Conservation (phyloP, 2,888 invertebrate species). For the Caenorhabditis uteleia region DNA sequence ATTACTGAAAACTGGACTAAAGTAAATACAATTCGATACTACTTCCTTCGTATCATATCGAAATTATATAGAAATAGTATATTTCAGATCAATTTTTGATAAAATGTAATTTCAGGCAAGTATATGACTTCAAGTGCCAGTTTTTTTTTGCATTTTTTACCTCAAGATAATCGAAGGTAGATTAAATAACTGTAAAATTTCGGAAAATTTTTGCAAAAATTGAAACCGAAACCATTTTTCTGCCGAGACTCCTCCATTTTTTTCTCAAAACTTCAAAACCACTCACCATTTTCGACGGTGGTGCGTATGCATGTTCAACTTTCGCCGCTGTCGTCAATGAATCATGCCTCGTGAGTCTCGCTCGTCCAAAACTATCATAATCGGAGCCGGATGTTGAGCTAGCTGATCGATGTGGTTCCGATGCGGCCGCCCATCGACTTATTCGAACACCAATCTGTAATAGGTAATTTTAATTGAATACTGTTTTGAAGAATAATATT, state of each 20-base stretch:
- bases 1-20: too few relatives aligned
- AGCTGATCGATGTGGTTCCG: slow-evolving; percentile 53
- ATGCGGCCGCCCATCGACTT: slow-evolving; percentile 19
- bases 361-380: slow-evolving; percentile 53
- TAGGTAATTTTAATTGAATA: background rate
- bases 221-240: too few relatives aligned
- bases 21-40: too few relatives aligned
- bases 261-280: background rate
- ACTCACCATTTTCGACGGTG: slow-evolving; percentile 42
- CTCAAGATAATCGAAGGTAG: background rate
- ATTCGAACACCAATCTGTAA: slow-evolving; percentile 29
- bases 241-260: too few relatives aligned
- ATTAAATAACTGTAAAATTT: background rate
- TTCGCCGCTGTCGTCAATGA: slow-evolving; percentile 60
- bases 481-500: too few relatives aligned
- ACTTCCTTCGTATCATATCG: too few relatives aligned
- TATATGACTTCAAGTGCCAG: too few relatives aligned
- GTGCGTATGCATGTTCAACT: slow-evolving; percentile 56
- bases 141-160: too few relatives aligned
- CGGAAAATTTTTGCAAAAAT: slow-evolving; percentile 1
- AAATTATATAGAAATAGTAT: too few relatives aligned
- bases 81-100: too few relatives aligned
- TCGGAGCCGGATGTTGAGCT: slow-evolving; percentile 54
- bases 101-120: too few relatives aligned
- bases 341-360: slow-evolving; percentile 61